Percentiles rank a stretch among this genome's conserved stretches.
phyloP scores from a whole-genome alignment of 2,797 vertebrate species.

The Yasuhikotakia modesta region DNA sequence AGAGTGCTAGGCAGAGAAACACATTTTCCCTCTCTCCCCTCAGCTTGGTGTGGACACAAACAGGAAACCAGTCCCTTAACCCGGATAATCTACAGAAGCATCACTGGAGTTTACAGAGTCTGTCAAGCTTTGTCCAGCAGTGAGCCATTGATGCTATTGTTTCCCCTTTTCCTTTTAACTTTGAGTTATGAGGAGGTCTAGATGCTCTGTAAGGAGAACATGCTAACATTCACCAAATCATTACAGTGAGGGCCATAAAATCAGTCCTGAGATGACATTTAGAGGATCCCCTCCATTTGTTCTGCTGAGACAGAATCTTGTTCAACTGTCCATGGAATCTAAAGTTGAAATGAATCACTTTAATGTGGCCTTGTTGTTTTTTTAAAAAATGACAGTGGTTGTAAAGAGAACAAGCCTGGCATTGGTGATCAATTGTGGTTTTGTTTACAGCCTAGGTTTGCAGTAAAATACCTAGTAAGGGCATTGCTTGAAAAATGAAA shows the following conservation, averaged over 20 bases:
- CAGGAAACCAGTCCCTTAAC: conserved; percentile 40
- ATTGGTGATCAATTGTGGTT: background rate
- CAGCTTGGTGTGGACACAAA: conserved; percentile 38
- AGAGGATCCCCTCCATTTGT: background rate
- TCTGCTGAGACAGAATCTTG: background rate
- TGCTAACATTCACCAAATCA: no score
- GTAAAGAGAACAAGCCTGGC: background rate
- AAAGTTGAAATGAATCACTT: background rate
- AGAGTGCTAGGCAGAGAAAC: background rate
- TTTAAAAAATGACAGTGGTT: background rate
- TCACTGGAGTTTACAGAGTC: background rate
- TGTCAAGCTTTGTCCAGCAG: background rate
- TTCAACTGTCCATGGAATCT: background rate
- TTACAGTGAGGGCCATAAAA: background rate
- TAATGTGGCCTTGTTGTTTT: background rate
- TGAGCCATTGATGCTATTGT: conserved; percentile 12
- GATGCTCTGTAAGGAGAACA: background rate
- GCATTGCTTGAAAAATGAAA: background rate
- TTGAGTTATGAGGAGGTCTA: background rate
- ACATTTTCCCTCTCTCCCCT: background rate
- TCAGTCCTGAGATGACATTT: background rate
- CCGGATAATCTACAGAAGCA: conserved; percentile 1
- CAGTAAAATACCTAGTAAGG: background rate
- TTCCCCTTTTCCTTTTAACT: background rate
- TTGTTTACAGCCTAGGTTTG: background rate